Evolutionary conservation across 2,888 invertebrate genomes (phyloP).

Genomic region (Chloroclystis v-ata): DNA sequence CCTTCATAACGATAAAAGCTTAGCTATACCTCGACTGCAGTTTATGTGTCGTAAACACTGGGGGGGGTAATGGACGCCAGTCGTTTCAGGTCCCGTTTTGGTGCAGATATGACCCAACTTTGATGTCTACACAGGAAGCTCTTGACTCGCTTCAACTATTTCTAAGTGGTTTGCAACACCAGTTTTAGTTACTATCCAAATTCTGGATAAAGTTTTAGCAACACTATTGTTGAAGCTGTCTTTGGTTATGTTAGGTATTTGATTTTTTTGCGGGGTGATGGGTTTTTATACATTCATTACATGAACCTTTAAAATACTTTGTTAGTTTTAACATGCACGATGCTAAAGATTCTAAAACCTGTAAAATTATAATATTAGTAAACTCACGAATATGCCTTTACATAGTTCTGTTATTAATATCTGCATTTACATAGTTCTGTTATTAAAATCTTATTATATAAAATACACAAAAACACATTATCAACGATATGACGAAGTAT

Average conservation of each 20-base stretch:
- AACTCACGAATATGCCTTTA: too few species aligned
- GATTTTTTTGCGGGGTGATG: too few species aligned
- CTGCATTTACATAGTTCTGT: too few species aligned
- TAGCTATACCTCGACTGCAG: conserved; percentile 16
- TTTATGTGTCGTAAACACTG: conserved; percentile 37
- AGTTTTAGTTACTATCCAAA: background rate
- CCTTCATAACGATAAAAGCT: conserved; percentile 18
- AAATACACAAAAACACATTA: too few species aligned
- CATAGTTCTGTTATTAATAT: too few species aligned
- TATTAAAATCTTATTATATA: too few species aligned
- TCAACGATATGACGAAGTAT: background rate
- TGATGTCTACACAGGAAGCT: conserved; percentile 17
- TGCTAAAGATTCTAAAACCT: too few species aligned
- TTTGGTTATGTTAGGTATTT: too few species aligned
- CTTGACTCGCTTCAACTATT: conserved; percentile 16
- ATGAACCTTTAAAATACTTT: too few species aligned
- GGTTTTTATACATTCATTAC: too few species aligned
- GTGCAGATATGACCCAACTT: conserved; percentile 20
- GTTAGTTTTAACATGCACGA: too few species aligned
- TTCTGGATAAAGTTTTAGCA: background rate
- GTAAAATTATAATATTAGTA: too few species aligned
- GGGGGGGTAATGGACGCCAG: conserved; percentile 33
- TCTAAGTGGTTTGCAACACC: conserved; percentile 12
- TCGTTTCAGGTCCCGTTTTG: conserved; percentile 19
- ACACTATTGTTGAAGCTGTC: background rate